Conservation (phyloP, 2,888 invertebrate species). For the Xanthia icteritia region DNA sequence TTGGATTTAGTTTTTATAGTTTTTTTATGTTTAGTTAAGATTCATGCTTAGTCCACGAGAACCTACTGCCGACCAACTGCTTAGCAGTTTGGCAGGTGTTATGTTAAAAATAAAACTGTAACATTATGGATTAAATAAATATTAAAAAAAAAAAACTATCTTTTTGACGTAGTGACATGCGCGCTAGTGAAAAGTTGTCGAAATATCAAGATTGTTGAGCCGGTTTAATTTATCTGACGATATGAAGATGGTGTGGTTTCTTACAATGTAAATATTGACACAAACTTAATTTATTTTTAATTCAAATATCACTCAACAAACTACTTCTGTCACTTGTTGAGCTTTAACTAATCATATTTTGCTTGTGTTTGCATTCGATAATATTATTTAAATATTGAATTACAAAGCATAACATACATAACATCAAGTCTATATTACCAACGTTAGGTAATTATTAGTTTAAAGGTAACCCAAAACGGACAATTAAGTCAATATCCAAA, state of each 20-base stretch:
- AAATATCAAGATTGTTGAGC: background rate
- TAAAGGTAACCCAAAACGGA: background rate
- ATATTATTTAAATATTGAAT: no score
- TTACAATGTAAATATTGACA: background rate
- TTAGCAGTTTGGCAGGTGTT: no score
- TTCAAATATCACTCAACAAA: background rate
- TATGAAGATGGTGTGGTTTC: background rate
- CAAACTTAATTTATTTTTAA: background rate
- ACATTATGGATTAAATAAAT: no score
- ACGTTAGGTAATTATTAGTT: background rate
- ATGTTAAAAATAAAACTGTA: no score
- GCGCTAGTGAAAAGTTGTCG: background rate
- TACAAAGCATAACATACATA: background rate
- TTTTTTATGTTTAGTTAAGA: no score
- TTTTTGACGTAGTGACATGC: background rate
- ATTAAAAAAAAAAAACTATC: no score
- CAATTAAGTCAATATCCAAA: background rate
- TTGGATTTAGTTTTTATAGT: no score
- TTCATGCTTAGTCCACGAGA: no score
- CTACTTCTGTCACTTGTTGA: no score
- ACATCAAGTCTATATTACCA: background rate
- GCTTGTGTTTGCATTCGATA: no score
- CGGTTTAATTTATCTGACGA: background rate
- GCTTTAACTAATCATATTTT: no score
- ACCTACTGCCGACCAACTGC: no score